These are phyloP conservation scores for Pachliopta kotzebuea DNA, from an alignment of 2,888 invertebrate species.

Conservation along the genomic window DNA sequence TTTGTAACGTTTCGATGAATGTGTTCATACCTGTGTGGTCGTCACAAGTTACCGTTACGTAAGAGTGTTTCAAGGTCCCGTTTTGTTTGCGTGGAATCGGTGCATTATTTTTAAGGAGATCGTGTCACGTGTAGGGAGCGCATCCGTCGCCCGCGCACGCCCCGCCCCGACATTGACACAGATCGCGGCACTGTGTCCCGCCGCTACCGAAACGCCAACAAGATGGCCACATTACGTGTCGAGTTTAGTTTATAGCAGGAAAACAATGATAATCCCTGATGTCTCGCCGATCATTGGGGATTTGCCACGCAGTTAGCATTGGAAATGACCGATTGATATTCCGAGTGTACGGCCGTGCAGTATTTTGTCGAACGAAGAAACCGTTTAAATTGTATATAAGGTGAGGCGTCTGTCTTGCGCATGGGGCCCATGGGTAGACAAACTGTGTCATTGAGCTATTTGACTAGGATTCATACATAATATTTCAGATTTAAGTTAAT, in stretches of 20 bases:
- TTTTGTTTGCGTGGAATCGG: slow-evolving; percentile 27
- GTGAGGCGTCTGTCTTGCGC: slow-evolving; percentile 31
- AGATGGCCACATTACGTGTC: slow-evolving; percentile 15
- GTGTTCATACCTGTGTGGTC: background rate
- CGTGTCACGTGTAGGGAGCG: slow-evolving; percentile 33
- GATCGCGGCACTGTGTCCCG: slow-evolving; percentile 28
- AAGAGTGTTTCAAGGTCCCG: slow-evolving; percentile 13
- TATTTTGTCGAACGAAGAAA: slow-evolving; percentile 32
- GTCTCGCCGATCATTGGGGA: slow-evolving; percentile 38
- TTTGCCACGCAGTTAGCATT: slow-evolving; percentile 41
- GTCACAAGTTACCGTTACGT: slow-evolving; percentile 15
- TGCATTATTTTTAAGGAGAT: slow-evolving; percentile 29
- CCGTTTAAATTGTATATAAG: slow-evolving; percentile 32
- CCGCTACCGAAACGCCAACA: slow-evolving; percentile 25
- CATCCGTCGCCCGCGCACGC: slow-evolving; percentile 28
- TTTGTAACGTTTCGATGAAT: background rate
- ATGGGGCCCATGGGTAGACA: slow-evolving; percentile 9
- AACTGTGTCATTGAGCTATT: slow-evolving; percentile 3
- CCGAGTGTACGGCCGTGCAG: slow-evolving; percentile 33
- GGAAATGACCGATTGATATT: slow-evolving; percentile 41
- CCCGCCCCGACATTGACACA: slow-evolving; percentile 23
- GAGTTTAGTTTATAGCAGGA: slow-evolving; percentile 31
- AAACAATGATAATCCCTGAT: slow-evolving; percentile 36
- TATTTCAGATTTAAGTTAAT: no score
- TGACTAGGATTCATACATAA: background rate